Base-by-base conservation (phyloP, 2,888 invertebrate species). In the Pristionchus japonicus region DNA sequence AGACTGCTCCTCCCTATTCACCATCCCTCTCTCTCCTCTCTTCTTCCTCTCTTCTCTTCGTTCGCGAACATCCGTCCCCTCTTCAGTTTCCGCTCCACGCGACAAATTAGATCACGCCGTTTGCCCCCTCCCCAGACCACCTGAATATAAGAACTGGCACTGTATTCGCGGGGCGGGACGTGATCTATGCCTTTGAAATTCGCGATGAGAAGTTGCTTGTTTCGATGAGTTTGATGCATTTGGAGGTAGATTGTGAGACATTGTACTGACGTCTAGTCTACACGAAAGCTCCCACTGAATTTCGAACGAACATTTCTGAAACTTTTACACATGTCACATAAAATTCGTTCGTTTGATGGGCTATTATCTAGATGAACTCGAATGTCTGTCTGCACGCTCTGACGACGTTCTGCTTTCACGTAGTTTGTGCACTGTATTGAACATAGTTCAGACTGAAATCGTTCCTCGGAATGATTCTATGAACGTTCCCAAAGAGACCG, bases 51-150 rank as follows among this genome's bases (percentile, higher is more conserved):
- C 61, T 27, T 43, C 7, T 9, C 43, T 43, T 43, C 11, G 43
- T 43, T 6, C 67, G 20, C 52, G 67, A 70, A 80, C 77, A 47
- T 80, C 47, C 47, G 77, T 47, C n/a, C 27, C 47, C 80, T 43
- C 23, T 40, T 43, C 43, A 20, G n/a, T 43, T 47, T 43, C 49
- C 43, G 80, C 43, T 47, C 80, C 27, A 47, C 80, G 47, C 43
- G 49, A 80, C 47, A 80, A 70, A 70, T 70, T 37, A 70, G 37
- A 70, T 70, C 70, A 70, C 37, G 34, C 20, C 70, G 70, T 70
- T 70, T 70, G 31, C 57, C 57, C 57, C 57, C 20, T 0, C 49
- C 49, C 52, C 2, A 3, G 52, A 23, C 7, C 57, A 57, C 57
- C 57, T 57, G 57, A 57, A 57, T 11, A n/a, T 23, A 6, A 6